Percentiles rank a stretch among this genome's conserved stretches.
Evolutionary conservation across 2,888 invertebrate species (phyloP).

Genomic region (Listrodromus nycthemerus): DNA sequence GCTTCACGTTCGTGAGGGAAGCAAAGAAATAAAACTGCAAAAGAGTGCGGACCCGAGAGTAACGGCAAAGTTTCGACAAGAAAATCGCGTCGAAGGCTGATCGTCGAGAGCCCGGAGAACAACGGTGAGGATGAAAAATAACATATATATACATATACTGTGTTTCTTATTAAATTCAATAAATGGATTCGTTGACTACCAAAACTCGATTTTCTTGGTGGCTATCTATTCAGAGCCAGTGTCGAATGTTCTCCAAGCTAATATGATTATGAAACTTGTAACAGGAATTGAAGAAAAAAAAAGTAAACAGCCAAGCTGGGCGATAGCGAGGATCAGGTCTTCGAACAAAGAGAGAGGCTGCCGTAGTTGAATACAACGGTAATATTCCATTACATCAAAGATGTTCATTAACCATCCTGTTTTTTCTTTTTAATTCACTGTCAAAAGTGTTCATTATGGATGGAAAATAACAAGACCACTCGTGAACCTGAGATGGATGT

Average conservation of each 20-base stretch:
- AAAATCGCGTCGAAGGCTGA: neutral
- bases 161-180: slow-evolving; percentile 35
- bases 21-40: neutral
- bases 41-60: neutral
- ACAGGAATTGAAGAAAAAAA: slow-evolving; percentile 9
- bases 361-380: neutral
- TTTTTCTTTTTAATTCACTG: no score
- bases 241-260: neutral
- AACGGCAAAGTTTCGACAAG: slow-evolving; percentile 19
- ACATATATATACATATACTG: neutral
- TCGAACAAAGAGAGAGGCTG: neutral
- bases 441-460: no score
- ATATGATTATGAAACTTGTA: neutral
- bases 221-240: neutral
- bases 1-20: neutral
- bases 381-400: neutral
- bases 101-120: neutral
- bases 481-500: no score
- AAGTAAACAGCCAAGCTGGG: slow-evolving; percentile 7
- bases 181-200: slow-evolving; percentile 14
- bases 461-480: no score
- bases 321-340: neutral
- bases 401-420: neutral
- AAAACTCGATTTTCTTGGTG: neutral
- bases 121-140: slow-evolving; percentile 46